Conservation (phyloP, 1,140 invertebrate species). For the Danaus melanippus region DNA sequence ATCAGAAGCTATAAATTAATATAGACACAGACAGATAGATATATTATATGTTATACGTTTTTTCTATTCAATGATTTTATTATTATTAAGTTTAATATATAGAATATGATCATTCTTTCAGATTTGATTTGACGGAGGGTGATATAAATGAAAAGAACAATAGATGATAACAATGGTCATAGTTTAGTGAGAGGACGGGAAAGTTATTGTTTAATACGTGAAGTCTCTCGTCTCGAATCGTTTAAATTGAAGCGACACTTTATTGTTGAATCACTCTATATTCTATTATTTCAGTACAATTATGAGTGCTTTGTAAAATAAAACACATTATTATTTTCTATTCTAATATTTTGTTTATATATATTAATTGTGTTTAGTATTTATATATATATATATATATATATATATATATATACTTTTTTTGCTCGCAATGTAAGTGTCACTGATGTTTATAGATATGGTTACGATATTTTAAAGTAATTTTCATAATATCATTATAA, state of each 20-base stretch:
- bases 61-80: too few relatives aligned
- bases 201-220: slow-evolving; percentile 51
- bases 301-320: slow-evolving; percentile 6
- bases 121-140: slow-evolving; percentile 23
- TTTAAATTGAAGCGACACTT: slow-evolving; percentile 40
- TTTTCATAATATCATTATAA: background rate
- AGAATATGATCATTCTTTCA: slow-evolving; percentile 21
- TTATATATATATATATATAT: too few relatives aligned
- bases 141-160: slow-evolving; percentile 60
- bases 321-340: too few relatives aligned
- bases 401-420: too few relatives aligned
- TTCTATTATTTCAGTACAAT: slow-evolving; percentile 9
- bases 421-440: too few relatives aligned
- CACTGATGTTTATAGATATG: too few relatives aligned
- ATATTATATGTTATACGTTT: too few relatives aligned
- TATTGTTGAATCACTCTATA: slow-evolving; percentile 13
- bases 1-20: too few relatives aligned
- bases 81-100: slow-evolving; percentile 1
- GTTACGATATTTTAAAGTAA: too few relatives aligned
- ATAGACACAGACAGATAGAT: too few relatives aligned
- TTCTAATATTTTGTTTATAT: too few relatives aligned
- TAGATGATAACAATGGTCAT: slow-evolving; percentile 55
- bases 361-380: too few relatives aligned
- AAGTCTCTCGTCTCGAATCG: slow-evolving; percentile 43
- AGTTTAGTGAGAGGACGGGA: slow-evolving; percentile 54